Base-by-base conservation (phyloP, 2,113 vertebrate genomes). In the Hippocampus zosterae region DNA sequence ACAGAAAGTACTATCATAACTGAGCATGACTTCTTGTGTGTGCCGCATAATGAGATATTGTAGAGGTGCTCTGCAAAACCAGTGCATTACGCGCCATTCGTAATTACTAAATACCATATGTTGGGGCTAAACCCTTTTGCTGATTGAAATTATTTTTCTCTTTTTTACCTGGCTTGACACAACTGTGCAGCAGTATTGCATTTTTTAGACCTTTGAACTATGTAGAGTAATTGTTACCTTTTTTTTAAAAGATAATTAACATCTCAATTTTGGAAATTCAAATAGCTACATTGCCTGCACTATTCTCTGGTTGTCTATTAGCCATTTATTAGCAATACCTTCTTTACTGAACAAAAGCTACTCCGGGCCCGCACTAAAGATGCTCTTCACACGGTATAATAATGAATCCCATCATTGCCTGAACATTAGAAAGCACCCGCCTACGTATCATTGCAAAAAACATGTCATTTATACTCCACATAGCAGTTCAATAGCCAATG, bases 401-500 rank as follows among this genome's bases (percentile, higher is more conserved):
- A 73, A 75, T 75, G 75, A 71, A 80, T 74, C 70, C 71, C 73
- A 42, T 65, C 75, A 78, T 69, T 78, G 69, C 74, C 29, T 15
- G 71, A 70, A 73, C 74, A 59, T 3, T 68, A 42, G 71, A 74
- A 69, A 42, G 66, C 56, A 57, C 70, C 74, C 70, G 65, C 78
- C 77, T 82, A 77, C 79, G 72, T 80, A 70, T 85, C 83, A 84
- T 86, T 70, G 72, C 81, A 75, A 84, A 84, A 81, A 75, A 67
- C 60, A 42, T 72, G 71, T 89, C 62, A 61, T 87, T 89, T 85
- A 82, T 87, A 77, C 71, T 79, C 71, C 84, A 87, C 87, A 74
- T 78, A 72, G 78, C 83, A 82, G 75, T 84, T 79, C 81, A 79
- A 84, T 88, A 84, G 87, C 78, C 65, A 69, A 70, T 67, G 46